phyloP scores from a whole-genome alignment of 2,113 vertebrate species.

The Catagonus wagneri region DNA sequence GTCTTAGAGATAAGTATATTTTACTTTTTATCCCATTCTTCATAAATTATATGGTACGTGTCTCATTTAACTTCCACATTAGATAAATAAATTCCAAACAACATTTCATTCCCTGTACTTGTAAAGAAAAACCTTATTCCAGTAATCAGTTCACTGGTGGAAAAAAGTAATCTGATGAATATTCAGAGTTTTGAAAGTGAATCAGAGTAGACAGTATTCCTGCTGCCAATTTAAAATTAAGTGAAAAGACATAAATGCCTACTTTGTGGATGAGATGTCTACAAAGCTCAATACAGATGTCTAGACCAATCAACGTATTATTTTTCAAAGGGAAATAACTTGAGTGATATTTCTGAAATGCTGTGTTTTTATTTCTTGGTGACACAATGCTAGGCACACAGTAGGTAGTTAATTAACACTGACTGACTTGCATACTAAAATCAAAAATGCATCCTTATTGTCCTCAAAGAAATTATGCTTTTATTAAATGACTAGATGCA shows the following conservation, averaged over 20 bases:
- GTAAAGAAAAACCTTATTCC: background rate
- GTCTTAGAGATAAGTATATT: background rate
- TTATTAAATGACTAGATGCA: background rate
- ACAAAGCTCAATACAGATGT: background rate
- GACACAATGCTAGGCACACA: background rate
- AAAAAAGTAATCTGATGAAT: background rate
- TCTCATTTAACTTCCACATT: background rate
- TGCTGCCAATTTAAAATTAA: background rate
- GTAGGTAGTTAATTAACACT: background rate
- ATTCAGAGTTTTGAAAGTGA: background rate
- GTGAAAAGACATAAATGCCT: background rate
- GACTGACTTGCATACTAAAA: background rate
- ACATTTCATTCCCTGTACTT: background rate
- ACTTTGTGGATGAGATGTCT: background rate
- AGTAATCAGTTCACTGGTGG: background rate
- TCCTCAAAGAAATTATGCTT: background rate
- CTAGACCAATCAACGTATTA: background rate
- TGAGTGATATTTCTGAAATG: background rate
- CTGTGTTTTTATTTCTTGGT: background rate
- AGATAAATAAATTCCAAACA: slow-evolving; percentile 20
- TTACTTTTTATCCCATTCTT: slow-evolving; percentile 32
- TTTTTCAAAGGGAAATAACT: slow-evolving; percentile 31
- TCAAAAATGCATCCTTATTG: background rate
- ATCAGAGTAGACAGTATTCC: background rate
- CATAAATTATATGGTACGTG: background rate